phyloP scores from a whole-genome alignment of 2,888 invertebrate genomes.

The Encarsia formosa region DNA sequence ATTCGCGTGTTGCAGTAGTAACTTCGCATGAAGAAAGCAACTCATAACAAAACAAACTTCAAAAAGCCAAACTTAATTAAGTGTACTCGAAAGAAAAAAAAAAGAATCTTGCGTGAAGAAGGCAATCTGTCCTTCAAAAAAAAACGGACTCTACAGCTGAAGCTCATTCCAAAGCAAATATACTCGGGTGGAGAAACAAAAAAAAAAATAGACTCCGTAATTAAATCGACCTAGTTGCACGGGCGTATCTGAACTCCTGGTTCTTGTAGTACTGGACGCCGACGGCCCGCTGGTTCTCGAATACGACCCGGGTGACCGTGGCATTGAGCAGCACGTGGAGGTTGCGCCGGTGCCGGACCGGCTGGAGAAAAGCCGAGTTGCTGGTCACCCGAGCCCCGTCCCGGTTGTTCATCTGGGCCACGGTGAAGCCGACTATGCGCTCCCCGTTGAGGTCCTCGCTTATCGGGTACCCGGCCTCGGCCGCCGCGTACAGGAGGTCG shows the following conservation, averaged over 20 bases:
- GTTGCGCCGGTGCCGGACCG: slow-evolving; percentile 56
- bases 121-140: too few relatives aligned
- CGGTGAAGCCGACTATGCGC: slow-evolving; percentile 60
- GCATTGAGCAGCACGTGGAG: slow-evolving; percentile 62
- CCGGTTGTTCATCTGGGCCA: slow-evolving; percentile 63
- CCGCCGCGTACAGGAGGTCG: slow-evolving; percentile 61
- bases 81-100: too few relatives aligned
- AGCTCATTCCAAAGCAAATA: too few relatives aligned
- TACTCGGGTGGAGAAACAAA: too few relatives aligned
- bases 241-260: slow-evolving; percentile 35
- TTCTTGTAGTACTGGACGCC: slow-evolving; percentile 58
- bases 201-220: background rate
- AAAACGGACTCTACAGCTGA: too few relatives aligned
- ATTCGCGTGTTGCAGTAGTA: too few relatives aligned
- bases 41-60: too few relatives aligned
- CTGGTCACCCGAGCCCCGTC: slow-evolving; percentile 61
- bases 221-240: slow-evolving; percentile 28
- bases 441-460: slow-evolving; percentile 65
- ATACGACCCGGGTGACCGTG: slow-evolving; percentile 58
- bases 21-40: too few relatives aligned
- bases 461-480: slow-evolving; percentile 61
- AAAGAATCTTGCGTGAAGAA: too few relatives aligned
- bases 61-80: too few relatives aligned
- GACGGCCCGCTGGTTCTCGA: slow-evolving; percentile 54
- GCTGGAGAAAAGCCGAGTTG: slow-evolving; percentile 61